Evolutionary conservation across 2,888 invertebrate species (phyloP).

Genomic region (Apocheima hispidaria): DNA sequence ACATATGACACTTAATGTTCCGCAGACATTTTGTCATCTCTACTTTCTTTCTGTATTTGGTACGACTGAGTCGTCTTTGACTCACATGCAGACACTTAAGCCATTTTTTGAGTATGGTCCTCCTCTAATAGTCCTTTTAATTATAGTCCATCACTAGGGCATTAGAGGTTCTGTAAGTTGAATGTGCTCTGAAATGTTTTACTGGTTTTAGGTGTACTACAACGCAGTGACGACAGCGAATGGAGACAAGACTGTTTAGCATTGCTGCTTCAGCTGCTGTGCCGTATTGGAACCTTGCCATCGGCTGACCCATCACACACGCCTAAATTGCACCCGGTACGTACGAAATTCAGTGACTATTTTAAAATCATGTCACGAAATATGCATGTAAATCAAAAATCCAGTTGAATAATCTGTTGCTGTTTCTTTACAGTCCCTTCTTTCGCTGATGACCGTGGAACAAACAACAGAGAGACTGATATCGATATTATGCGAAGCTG

Average conservation of each 20-base stretch:
- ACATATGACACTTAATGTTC: no score
- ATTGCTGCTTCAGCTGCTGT: slow-evolving; percentile 93
- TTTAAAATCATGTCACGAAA: not conserved
- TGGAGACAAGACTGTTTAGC: slow-evolving; percentile 98
- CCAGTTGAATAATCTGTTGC: no score
- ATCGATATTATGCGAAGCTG: slow-evolving; percentile 95
- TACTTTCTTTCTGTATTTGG: no score
- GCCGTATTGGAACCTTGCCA: slow-evolving; percentile 92
- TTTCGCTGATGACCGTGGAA: slow-evolving; percentile 94
- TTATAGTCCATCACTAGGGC: not conserved
- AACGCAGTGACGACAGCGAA: slow-evolving; percentile 91
- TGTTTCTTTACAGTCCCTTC: slow-evolving; percentile 83
- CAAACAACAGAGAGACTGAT: slow-evolving; percentile 93
- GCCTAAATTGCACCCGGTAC: slow-evolving; percentile 88
- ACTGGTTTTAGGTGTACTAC: slow-evolving; percentile 86
- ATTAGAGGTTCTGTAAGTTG: not conserved
- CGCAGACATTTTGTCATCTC: no score
- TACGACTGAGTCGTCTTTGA: no score
- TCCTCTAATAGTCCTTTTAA: no score
- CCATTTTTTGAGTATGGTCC: no score
- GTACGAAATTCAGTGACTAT: slow-evolving; percentile 25
- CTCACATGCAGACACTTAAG: no score
- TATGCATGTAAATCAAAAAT: no score
- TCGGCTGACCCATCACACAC: slow-evolving; percentile 76
- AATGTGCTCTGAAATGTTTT: not conserved